Conservation (phyloP, 2,888 invertebrate genomes). For the Oxycera nigricornis region DNA sequence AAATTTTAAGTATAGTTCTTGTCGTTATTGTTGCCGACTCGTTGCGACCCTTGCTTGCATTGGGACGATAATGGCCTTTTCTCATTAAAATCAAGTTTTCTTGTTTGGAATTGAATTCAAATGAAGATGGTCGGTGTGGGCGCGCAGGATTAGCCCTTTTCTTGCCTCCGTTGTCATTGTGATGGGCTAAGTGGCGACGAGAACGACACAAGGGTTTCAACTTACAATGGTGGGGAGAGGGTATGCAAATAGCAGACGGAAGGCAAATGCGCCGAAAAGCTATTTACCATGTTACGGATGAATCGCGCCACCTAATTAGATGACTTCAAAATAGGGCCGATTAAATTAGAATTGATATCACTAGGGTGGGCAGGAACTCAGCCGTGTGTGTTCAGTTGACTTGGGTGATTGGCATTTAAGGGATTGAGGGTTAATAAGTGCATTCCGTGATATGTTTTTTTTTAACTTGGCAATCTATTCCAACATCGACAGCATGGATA, state of each 20-base stretch:
- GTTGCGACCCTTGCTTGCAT: neutral
- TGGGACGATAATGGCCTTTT: conserved; percentile 22
- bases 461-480: no score
- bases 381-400: no score
- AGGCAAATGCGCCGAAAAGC: neutral
- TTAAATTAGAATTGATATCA: no score
- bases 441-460: no score
- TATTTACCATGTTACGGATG: neutral
- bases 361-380: no score
- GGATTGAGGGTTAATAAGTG: no score
- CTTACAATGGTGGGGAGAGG: neutral
- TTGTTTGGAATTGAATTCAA: conserved; percentile 21
- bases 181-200: neutral
- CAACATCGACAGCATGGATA: no score
- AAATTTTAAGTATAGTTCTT: neutral
- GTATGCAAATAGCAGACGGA: neutral
- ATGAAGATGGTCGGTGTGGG: conserved; percentile 23
- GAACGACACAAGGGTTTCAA: neutral
- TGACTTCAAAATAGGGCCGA: no score
- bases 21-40: neutral
- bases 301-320: neutral
- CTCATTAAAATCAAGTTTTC: conserved; percentile 32
- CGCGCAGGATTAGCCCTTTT: neutral
- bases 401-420: no score
- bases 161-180: neutral